These are phyloP conservation scores for Drosophila sechellia DNA, from an alignment of 1,140 invertebrate genomes.

Conservation along the genomic window DNA sequence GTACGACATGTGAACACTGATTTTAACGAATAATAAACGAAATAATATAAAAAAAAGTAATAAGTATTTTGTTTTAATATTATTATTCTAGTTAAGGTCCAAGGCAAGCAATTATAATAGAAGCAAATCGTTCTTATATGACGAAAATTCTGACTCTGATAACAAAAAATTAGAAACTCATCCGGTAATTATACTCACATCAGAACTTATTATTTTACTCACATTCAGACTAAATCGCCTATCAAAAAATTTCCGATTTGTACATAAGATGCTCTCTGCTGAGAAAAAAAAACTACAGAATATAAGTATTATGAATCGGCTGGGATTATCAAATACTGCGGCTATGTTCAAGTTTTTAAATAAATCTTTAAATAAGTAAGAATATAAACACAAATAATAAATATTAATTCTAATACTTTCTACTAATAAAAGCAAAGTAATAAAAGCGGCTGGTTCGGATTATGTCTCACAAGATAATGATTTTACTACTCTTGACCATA, in stretches of 20 bases:
- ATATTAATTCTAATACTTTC: neutral
- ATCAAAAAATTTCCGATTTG: slow-evolving; percentile 68
- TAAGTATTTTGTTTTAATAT: neutral
- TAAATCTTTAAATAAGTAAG: slow-evolving; percentile 64
- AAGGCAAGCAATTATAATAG: slow-evolving; percentile 3
- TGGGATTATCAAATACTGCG: slow-evolving; percentile 69
- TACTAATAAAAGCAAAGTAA: slow-evolving; percentile 19
- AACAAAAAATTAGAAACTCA: slow-evolving; percentile 52
- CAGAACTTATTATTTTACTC: slow-evolving; percentile 49
- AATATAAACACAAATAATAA: neutral
- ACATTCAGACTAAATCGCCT: slow-evolving; percentile 58
- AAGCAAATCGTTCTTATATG: neutral
- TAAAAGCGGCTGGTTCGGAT: slow-evolving; percentile 7
- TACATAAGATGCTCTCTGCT: slow-evolving; percentile 63
- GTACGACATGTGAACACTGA: too few species aligned
- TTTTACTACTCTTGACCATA: slow-evolving; percentile 58
- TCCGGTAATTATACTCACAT: slow-evolving; percentile 51
- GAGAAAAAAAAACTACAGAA: slow-evolving; percentile 71
- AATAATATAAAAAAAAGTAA: too few species aligned
- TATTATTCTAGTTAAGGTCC: slow-evolving; percentile 21
- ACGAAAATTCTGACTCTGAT: slow-evolving; percentile 44
- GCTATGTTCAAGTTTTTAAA: slow-evolving; percentile 70
- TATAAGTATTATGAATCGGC: slow-evolving; percentile 65
- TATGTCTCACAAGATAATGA: slow-evolving; percentile 12
- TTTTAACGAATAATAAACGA: too few species aligned